Conservation (phyloP, 2,113 vertebrate genomes). For the Neodon shergylaensis region DNA sequence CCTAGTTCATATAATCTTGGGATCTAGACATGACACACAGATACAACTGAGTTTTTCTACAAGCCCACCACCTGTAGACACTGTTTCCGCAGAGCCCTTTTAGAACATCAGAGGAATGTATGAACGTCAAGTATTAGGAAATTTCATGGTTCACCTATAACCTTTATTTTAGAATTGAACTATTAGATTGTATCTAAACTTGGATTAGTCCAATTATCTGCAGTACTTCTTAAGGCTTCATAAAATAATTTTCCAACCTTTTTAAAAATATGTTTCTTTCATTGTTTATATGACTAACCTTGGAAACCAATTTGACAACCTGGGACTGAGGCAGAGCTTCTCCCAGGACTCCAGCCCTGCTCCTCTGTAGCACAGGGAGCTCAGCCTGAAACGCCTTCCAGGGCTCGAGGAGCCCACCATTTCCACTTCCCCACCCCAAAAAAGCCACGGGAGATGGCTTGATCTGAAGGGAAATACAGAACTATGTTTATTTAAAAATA, state of each 20-base stretch:
- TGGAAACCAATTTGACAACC: slow-evolving; percentile 24
- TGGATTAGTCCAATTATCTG: slow-evolving; percentile 88
- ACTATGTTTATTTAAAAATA: slow-evolving; percentile 79
- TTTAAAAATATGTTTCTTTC: slow-evolving; percentile 69
- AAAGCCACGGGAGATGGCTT: slow-evolving; percentile 60
- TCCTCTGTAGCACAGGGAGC: not conserved
- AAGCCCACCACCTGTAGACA: slow-evolving; percentile 85
- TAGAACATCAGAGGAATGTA: slow-evolving; percentile 84
- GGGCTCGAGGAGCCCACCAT: not conserved
- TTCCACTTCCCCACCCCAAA: not conserved
- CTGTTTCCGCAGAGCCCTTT: slow-evolving; percentile 80
- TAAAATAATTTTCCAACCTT: slow-evolving; percentile 90
- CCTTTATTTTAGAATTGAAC: slow-evolving; percentile 86
- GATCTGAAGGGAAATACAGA: slow-evolving; percentile 72
- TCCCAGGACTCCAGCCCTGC: not conserved
- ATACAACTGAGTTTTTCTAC: slow-evolving; percentile 74
- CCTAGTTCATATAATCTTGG: slow-evolving; percentile 73
- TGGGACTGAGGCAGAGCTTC: not conserved
- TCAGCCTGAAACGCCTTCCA: slow-evolving; percentile 46
- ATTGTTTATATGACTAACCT: slow-evolving; percentile 46
- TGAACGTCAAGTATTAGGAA: slow-evolving; percentile 85
- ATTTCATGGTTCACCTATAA: slow-evolving; percentile 89
- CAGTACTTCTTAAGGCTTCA: slow-evolving; percentile 93
- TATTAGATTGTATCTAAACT: slow-evolving; percentile 88
- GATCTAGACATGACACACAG: slow-evolving; percentile 60